Conservation (phyloP, 2,888 invertebrate genomes). For the Ochropleura plecta region DNA sequence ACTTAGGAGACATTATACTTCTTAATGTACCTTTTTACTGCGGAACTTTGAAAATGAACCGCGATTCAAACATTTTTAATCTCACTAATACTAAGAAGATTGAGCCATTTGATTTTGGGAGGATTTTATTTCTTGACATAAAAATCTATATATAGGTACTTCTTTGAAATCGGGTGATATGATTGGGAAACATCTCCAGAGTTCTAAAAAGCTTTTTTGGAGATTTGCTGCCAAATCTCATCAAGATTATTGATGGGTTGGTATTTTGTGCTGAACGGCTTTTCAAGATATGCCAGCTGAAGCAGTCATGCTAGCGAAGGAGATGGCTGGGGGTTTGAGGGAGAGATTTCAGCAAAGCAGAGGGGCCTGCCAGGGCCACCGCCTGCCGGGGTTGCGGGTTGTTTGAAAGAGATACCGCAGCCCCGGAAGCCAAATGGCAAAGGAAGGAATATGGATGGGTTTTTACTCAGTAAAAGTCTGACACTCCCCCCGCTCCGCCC, state of each 20-base stretch:
- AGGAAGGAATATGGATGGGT: too few relatives aligned
- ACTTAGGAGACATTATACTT: constrained; percentile 51
- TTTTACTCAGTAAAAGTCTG: too few relatives aligned
- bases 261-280: neutral
- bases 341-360: too few relatives aligned
- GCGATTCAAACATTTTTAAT: constrained; percentile 53
- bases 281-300: neutral
- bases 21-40: constrained; percentile 59
- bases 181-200: constrained; percentile 7
- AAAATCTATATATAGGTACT: neutral
- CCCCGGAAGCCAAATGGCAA: too few relatives aligned
- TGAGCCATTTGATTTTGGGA: constrained; percentile 42
- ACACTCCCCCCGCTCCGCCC: too few relatives aligned
- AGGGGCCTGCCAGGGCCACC: too few relatives aligned
- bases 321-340: too few relatives aligned
- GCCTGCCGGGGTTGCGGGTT: too few relatives aligned
- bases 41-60: constrained; percentile 52
- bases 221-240: neutral
- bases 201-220: neutral
- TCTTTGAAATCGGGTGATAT: constrained; percentile 28
- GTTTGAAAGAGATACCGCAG: too few relatives aligned
- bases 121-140: constrained; percentile 30
- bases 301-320: neutral
- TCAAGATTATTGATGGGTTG: neutral
- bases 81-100: constrained; percentile 36